A percentile compares a stretch with the other conserved stretches of the same genome.
phyloP scores from a whole-genome alignment of 1,140 invertebrate species.

The Stratiolaelaps scimitus region DNA sequence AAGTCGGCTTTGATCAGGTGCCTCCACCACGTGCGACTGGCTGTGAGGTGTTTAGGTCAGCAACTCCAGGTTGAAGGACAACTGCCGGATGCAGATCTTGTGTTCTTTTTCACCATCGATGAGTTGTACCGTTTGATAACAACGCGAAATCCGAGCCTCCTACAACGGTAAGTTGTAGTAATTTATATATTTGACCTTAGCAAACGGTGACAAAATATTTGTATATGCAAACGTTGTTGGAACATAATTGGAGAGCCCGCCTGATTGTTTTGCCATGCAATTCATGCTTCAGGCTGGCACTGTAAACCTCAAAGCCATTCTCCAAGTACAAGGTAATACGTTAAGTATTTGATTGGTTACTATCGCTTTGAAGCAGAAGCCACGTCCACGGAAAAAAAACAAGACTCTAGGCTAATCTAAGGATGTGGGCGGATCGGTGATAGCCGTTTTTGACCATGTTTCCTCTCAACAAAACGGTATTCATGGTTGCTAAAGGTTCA shows the following conservation, averaged over 20 bases:
- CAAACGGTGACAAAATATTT: no score
- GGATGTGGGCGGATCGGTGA: no score
- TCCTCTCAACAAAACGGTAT: no score
- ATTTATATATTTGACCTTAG: no score
- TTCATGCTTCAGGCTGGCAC: not conserved
- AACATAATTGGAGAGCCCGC: not conserved
- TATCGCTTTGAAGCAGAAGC: no score
- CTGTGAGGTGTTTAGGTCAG: slow-evolving; percentile 48
- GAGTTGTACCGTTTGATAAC: slow-evolving; percentile 52
- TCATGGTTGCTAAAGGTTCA: no score
- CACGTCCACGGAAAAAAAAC: no score
- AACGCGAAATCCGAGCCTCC: slow-evolving; percentile 46
- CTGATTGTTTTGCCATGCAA: not conserved
- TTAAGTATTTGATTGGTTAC: no score
- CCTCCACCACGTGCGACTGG: slow-evolving; percentile 51
- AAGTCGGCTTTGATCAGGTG: slow-evolving; percentile 38
- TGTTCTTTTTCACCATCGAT: slow-evolving; percentile 55
- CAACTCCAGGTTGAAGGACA: slow-evolving; percentile 50
- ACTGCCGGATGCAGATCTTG: slow-evolving; percentile 52
- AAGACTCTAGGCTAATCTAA: no score
- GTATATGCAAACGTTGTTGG: not conserved
- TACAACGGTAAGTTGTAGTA: slow-evolving; percentile 51
- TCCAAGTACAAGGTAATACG: no score
- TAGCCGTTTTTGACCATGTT: no score
- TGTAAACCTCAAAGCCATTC: no score